Base-by-base conservation (phyloP, 2,888 invertebrate genomes). In the Archips xylosteana region DNA sequence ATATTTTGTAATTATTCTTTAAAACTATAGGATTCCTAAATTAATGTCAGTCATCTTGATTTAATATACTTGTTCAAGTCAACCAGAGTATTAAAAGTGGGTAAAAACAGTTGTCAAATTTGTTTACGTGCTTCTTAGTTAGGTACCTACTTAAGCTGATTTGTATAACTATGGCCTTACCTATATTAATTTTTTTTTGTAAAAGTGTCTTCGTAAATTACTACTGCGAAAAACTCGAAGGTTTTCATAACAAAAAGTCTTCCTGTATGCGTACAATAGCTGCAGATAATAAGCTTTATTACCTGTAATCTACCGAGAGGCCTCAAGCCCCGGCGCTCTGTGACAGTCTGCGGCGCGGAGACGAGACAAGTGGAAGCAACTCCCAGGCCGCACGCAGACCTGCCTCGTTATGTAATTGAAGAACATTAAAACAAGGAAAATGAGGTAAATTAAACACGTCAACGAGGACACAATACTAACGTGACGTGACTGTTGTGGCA, bases 211-310 rank as follows among this genome's bases (percentile, higher is more conserved):
- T 62, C 39, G 61, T 75, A 70, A 72, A 63, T 66, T 6, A 45
- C 61, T 59, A 39, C 45, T 49, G 70, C 67, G 23, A 77, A 57
- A 73, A 76, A 79, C 79, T 76, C 81, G 87, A 89, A 91, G 87
- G 89, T 84, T 88, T 83, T 79, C 63, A 51, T 62, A 79, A 82
- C 80, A 91, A 91, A 90, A 90, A 89, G 79, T 84, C 86, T 92
- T 91, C 90, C 89, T 90, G 85, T 75, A 85, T 75, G 62, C 65
- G 66, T 76, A 81, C 76, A 78, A 81, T 80, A 76, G 78, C 76
- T 72, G 78, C 75, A 79, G 78, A 79, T 82, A 82, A 82, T 82
- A 77, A 81, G 80, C 77, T 76, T 78, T 79, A 83, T 84, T 85
- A 82, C 74, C 61, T 75, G 75, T 81, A 83, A 84, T 81, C 79